phyloP scores from a whole-genome alignment of 1,140 invertebrate species.

The Trichoplusia ni region DNA sequence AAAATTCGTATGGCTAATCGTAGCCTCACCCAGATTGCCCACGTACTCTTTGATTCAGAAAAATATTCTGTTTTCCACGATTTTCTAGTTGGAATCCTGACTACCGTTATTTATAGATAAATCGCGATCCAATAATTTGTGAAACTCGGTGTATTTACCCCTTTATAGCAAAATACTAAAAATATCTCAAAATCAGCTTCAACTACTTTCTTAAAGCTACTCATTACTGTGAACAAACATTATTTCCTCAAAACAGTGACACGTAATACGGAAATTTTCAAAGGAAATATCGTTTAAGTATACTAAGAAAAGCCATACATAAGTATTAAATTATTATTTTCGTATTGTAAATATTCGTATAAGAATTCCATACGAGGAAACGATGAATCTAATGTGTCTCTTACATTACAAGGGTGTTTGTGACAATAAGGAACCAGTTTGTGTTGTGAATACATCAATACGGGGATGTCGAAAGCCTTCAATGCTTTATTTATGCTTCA shows the following conservation, averaged over 20 bases:
- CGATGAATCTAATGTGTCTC: conserved; percentile 43
- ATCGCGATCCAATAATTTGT: background rate
- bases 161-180: too few relatives aligned
- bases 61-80: conserved; percentile 8
- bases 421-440: conserved; percentile 51
- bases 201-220: too few relatives aligned
- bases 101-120: background rate
- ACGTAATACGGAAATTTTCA: too few relatives aligned
- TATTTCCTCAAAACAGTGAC: too few relatives aligned
- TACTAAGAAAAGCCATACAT: background rate
- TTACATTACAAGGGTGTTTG: conserved; percentile 38
- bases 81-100: background rate
- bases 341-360: background rate
- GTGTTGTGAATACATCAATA: conserved; percentile 58
- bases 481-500: conserved; percentile 55
- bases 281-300: too few relatives aligned
- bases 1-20: conserved; percentile 17
- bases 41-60: background rate
- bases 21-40: conserved; percentile 8
- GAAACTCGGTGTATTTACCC: too few relatives aligned
- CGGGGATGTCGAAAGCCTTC: conserved; percentile 51
- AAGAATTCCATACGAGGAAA: conserved; percentile 20
- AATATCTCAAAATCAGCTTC: too few relatives aligned
- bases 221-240: too few relatives aligned
- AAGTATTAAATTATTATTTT: conserved; percentile 1